Base-by-base conservation (phyloP, 64 coral and sea anemone species). In the Montipora cactus region DNA sequence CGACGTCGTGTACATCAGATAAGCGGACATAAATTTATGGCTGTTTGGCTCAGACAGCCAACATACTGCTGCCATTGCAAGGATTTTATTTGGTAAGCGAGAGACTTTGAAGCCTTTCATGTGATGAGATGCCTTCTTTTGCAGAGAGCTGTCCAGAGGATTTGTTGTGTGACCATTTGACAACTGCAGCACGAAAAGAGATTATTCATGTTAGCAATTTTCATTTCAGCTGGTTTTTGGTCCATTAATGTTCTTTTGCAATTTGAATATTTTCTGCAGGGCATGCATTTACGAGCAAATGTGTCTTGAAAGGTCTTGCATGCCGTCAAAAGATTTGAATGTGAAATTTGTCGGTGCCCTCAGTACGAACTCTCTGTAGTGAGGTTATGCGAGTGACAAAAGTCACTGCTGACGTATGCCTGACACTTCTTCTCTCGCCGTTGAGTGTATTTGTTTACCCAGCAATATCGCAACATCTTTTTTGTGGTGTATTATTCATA, bases 11-110 rank as follows among this genome's bases (percentile, higher is more conserved):
- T 99, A 7, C 98, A 99, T 77, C 98, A 99, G 91, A 96, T 96
- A 0, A 99, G 92, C 89, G 92, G 92, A 81, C 98, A 99, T 57
- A 99, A 99, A 80, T 99, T 99, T 48, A 99, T 99, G 98, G 98
- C 98, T 28, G 93, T 92, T 46, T 99, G 78, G 76, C 92, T 99
- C 28, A 93, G 95, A 16, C 98, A 99, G 48, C 98, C 98, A 44
- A 99, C 98, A 18, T 99, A 96, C 79, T 99, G 98, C 44, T 91
- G 92, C 15, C 98, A 99, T 79, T 99, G 98, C 61, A 99, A 94
- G 72, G 98, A 99, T 72, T 99, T 99, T 67, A 99, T 99, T 79
- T 99, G 98, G 98, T 99, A 78, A 96, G 98, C 37, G 37, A 89
- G 10, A 20, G 49, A 62, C 78, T 9, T 58, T 49, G 59, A 58